Conservation (phyloP, 1,140 invertebrate species). For the Ectropis grisescens region DNA sequence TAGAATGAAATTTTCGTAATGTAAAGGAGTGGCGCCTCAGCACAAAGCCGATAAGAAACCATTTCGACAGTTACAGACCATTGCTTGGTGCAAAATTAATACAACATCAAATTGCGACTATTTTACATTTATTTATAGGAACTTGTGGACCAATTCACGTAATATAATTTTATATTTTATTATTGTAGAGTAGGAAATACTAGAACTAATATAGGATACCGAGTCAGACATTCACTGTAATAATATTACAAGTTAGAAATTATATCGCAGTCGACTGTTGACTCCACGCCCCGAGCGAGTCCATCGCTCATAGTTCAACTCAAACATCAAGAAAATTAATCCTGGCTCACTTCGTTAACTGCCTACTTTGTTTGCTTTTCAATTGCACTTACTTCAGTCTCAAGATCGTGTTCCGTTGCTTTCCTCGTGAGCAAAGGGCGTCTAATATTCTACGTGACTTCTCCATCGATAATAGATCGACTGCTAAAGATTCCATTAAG, state of each 20-base stretch:
- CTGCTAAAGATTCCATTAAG: conserved; percentile 32
- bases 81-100: too few species aligned
- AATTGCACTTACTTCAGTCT: conserved; percentile 8
- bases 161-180: too few species aligned
- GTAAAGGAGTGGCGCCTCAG: too few species aligned
- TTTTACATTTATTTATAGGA: too few species aligned
- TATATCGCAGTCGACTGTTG: conserved; percentile 18
- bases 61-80: too few species aligned
- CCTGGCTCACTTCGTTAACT: conserved; percentile 19
- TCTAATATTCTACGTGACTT: conserved; percentile 55
- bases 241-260: conserved; percentile 18
- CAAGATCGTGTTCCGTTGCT: conserved; percentile 16
- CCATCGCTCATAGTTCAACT: conserved; percentile 20
- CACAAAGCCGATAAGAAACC: too few species aligned
- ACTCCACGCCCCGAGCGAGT: conserved; percentile 11
- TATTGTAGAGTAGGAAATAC: too few species aligned
- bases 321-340: conserved; percentile 23
- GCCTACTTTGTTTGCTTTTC: conserved; percentile 17
- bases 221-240: conserved; percentile 14
- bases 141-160: too few species aligned
- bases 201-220: too few species aligned
- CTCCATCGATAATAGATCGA: conserved; percentile 20
- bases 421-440: conserved; percentile 13
- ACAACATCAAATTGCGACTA: too few species aligned
- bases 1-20: too few species aligned